Percentiles rank a stretch among this genome's conserved stretches.
phyloP scores from a whole-genome alignment of 2,113 vertebrate genomes.

The Pygoscelis antarcticus region DNA sequence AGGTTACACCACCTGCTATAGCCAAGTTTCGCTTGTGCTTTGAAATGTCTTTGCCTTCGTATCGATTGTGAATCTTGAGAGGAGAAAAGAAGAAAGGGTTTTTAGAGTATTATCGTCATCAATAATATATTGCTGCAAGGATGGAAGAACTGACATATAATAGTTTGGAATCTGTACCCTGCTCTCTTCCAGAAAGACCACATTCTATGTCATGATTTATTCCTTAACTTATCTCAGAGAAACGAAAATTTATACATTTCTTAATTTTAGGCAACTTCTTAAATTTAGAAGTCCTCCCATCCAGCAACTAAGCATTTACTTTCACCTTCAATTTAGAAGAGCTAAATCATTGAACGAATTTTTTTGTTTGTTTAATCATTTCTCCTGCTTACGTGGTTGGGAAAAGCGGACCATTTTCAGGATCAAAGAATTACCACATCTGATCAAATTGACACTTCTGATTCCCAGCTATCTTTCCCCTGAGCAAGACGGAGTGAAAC shows the following conservation, averaged over 20 bases:
- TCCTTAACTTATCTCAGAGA: neutral
- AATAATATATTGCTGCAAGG: neutral
- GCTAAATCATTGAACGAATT: neutral
- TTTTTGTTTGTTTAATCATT: neutral
- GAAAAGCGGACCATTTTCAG: neutral
- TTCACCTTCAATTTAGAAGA: neutral
- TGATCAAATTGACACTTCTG: neutral
- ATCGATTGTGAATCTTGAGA: constrained; percentile 94
- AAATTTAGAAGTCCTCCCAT: neutral
- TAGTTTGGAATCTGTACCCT: neutral
- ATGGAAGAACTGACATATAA: neutral
- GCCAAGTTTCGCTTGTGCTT: constrained; percentile 97
- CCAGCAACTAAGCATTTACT: neutral
- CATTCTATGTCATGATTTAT: neutral
- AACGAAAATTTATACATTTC: neutral
- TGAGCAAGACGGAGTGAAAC: neutral
- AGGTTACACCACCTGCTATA: constrained; percentile 93
- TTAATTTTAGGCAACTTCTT: neutral
- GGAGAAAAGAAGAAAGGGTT: neutral
- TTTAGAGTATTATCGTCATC: constrained; percentile 9
- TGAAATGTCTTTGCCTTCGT: constrained; percentile 96
- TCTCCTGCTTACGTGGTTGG: neutral
- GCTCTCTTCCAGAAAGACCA: neutral
- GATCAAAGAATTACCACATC: neutral
- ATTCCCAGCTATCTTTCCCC: neutral